Conservation (phyloP, 2,113 vertebrate species). For the Microtus ochrogaster region DNA sequence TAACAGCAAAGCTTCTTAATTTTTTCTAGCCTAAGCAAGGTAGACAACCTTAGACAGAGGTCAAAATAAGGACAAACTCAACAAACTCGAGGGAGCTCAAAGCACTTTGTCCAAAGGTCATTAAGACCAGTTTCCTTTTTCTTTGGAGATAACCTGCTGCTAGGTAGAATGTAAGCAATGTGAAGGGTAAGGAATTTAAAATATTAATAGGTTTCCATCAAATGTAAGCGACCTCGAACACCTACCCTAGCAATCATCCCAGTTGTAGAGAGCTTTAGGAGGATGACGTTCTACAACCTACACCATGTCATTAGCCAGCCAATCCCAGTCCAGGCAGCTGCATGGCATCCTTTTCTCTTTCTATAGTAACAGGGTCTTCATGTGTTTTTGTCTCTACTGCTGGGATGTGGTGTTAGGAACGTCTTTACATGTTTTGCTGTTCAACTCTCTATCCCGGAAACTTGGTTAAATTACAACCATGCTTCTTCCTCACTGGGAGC, state of each 20-base stretch:
- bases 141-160: not conserved
- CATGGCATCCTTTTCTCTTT: slow-evolving; percentile 26
- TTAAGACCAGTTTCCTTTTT: not conserved
- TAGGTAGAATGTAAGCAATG: not conserved
- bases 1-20: not conserved
- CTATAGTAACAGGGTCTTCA: not conserved
- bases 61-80: not conserved
- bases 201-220: not conserved
- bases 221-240: not conserved
- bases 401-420: not conserved
- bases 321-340: not conserved
- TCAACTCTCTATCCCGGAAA: slow-evolving; percentile 5
- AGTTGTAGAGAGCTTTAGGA: not conserved
- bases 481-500: not conserved
- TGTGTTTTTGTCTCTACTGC: not conserved
- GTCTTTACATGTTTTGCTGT: slow-evolving; percentile 15
- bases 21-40: slow-evolving; percentile 13
- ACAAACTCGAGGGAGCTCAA: not conserved
- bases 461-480: not conserved
- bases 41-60: not conserved
- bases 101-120: not conserved
- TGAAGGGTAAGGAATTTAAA: slow-evolving; percentile 9
- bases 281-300: not conserved
- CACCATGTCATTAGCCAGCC: not conserved
- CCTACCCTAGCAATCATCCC: not conserved